Percentiles rank a stretch among this genome's conserved stretches.
Evolutionary conservation across 2,797 vertebrate species (phyloP).

Genomic region (Poeciliopsis presidionis): DNA sequence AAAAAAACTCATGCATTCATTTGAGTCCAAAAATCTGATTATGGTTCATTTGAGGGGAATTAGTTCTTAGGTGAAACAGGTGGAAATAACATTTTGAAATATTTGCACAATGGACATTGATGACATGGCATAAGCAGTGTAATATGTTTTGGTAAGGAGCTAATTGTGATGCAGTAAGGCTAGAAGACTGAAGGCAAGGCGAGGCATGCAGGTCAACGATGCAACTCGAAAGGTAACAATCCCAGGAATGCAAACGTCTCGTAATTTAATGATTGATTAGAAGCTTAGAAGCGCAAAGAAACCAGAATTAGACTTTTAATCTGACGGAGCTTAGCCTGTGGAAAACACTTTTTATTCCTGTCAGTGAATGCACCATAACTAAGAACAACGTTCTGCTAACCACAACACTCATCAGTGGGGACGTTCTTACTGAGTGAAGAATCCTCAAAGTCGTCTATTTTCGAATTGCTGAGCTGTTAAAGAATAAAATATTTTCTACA

Average conservation of each 20-base stretch:
- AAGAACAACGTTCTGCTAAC: background rate
- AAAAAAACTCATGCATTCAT: background rate
- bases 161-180: slow-evolving; percentile 15
- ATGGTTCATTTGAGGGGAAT: slow-evolving; percentile 20
- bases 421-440: background rate
- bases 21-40: slow-evolving; percentile 5
- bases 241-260: slow-evolving; percentile 35
- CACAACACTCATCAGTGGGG: background rate
- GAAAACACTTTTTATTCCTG: background rate
- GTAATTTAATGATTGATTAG: slow-evolving; percentile 11
- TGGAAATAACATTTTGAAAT: slow-evolving; percentile 26
- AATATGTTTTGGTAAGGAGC: slow-evolving; percentile 1
- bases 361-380: background rate
- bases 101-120: slow-evolving; percentile 10
- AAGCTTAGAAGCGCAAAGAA: background rate
- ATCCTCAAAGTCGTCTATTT: background rate
- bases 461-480: background rate
- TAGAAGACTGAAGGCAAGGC: slow-evolving; percentile 17
- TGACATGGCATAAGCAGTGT: slow-evolving; percentile 18
- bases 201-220: slow-evolving; percentile 14
- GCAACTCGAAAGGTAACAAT: slow-evolving; percentile 28
- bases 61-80: slow-evolving; percentile 18
- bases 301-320: background rate
- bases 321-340: background rate
- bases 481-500: background rate